phyloP scores from a whole-genome alignment of 2,888 invertebrate genomes.

The Plemyria rubiginata region DNA sequence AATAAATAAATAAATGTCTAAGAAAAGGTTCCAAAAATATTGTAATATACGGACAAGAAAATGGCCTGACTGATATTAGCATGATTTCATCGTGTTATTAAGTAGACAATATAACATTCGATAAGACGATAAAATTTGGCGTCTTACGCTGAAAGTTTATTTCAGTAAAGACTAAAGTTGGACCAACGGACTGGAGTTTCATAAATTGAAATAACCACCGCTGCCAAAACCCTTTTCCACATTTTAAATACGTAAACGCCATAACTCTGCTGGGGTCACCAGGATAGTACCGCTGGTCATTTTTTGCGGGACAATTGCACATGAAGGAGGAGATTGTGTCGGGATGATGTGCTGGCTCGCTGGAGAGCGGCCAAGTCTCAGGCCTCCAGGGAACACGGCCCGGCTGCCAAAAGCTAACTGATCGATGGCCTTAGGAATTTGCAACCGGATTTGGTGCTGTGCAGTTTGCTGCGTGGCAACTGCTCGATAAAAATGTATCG shows the following conservation, averaged over 20 bases:
- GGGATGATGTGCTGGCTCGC: constrained; percentile 55
- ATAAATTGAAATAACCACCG: not conserved
- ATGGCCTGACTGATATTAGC: too few relatives aligned
- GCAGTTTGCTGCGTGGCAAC: constrained; percentile 32
- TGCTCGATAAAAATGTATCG: constrained; percentile 21
- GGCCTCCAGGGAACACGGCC: constrained; percentile 54
- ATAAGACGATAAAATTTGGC: not conserved
- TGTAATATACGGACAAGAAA: too few relatives aligned
- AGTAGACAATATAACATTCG: not conserved
- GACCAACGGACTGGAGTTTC: not conserved
- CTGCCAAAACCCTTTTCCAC: constrained; percentile 4
- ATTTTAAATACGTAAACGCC: constrained; percentile 20
- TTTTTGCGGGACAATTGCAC: constrained; percentile 55
- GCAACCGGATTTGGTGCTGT: constrained; percentile 47
- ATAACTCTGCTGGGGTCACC: constrained; percentile 41
- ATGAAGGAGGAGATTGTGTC: constrained; percentile 57
- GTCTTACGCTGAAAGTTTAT: not conserved
- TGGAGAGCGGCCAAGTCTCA: constrained; percentile 59
- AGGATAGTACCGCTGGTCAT: constrained; percentile 44
- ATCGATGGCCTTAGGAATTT: constrained; percentile 63
- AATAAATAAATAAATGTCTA: too few relatives aligned
- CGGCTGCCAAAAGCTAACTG: constrained; percentile 61
- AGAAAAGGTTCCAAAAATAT: too few relatives aligned
- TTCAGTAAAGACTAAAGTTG: not conserved
- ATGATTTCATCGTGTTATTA: not conserved